Evolutionary conservation across 2,113 vertebrate species (phyloP).

Genomic region (Podarcis cretensis): DNA sequence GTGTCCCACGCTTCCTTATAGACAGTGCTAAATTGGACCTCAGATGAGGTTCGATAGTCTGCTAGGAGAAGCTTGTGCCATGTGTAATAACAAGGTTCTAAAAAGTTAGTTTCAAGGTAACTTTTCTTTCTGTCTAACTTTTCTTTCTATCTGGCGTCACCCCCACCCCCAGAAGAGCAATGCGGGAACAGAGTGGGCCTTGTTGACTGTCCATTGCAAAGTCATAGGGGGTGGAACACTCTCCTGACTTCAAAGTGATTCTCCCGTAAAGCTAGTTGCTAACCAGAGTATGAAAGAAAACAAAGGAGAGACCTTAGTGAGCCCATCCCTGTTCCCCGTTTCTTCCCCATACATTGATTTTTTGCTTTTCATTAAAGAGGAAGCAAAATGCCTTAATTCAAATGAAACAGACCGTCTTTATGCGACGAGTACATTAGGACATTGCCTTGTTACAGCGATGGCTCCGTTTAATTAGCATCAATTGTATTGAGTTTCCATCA

Average conservation of each 20-base stretch:
- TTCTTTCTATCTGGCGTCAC: background rate
- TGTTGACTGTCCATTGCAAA: background rate
- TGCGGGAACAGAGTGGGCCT: background rate
- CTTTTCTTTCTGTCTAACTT: no score
- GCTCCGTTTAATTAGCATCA: slow-evolving; percentile 12
- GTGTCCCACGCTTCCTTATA: no score
- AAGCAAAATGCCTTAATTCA: slow-evolving; percentile 6
- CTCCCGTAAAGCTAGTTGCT: background rate
- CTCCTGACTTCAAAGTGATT: background rate
- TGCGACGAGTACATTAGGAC: slow-evolving; percentile 4
- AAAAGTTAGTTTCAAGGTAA: no score
- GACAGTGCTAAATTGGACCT: no score
- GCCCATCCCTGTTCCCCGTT: background rate
- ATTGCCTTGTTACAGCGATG: slow-evolving; percentile 12
- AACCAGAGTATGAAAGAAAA: background rate
- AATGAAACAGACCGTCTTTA: background rate
- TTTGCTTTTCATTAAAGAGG: background rate
- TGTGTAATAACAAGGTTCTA: no score
- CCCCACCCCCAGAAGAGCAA: background rate
- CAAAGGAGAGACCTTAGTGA: background rate
- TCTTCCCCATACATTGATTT: slow-evolving; percentile 23
- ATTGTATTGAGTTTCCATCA: slow-evolving; percentile 11
- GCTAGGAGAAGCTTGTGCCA: no score
- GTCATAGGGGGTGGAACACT: background rate
- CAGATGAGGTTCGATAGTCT: no score